Base-by-base conservation (phyloP, 2,113 vertebrate genomes). In the Bufo gargarizans region DNA sequence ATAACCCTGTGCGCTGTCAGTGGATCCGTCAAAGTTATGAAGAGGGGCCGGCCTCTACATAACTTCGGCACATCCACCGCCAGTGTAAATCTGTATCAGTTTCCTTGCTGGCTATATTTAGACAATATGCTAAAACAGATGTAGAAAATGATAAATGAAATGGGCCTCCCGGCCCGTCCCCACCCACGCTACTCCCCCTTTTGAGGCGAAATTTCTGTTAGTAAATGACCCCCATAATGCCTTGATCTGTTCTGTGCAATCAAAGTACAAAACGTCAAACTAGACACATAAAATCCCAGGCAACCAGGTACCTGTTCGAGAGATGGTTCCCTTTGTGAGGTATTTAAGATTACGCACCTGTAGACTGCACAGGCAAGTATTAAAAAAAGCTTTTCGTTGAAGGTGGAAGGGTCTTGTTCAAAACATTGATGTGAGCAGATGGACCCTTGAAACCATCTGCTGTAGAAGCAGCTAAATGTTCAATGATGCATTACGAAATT, bases 381-480 rank as follows among this genome's bases (percentile, higher is more conserved):
- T 93, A 92, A 88, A 93, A 92, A 88, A 87, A 94, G 93, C 94
- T 94, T 96, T 95, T 96, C 93, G 94, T 94, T 96, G 95, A 95
- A 97, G 96, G 96, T 96, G 95, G 96, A 96, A 96, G 95, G 96
- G 96, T 95, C 96, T 97, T 96, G 96, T 97, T 95, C 95, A 96
- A 96, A 96, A 97, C 96, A 97, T 96, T 93, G 96, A 95, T 93
- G 92, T 92, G 95, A 96, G 96, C 97, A 97, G 97, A 97, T 97
- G 96, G 96, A 96, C 95, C 95, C 95, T 94, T 93, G 95, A 95
- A 96, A 96, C 97, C 97, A 97, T 97, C 97, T 97, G 97, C 96
- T 96, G 94, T 93, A 92, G 92, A 97, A 95, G 96, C 96, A 96
- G 95, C 95, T 95, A 95, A 96, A 95, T 95, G 96, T 93, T 96